Conservation (phyloP, 2,797 vertebrate genomes). For the Xenops minutus region DNA sequence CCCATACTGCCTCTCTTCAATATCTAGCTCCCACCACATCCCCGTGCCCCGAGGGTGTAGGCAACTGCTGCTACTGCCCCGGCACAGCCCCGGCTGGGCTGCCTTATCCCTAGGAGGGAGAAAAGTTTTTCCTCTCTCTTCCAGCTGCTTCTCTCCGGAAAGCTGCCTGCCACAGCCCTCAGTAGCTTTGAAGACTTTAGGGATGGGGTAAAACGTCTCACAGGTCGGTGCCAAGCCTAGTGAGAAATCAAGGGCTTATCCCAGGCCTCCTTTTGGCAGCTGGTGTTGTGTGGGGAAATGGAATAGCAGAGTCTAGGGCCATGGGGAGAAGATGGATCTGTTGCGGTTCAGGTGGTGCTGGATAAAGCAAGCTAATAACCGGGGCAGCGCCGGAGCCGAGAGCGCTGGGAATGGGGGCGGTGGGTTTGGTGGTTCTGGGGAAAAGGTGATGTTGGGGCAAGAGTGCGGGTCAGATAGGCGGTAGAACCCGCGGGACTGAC, state of each 20-base stretch:
- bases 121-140: background rate
- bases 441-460: background rate
- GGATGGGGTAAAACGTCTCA: accelerated
- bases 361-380: accelerated
- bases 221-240: accelerated
- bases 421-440: no score
- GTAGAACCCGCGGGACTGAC: background rate
- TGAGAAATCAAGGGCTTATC: background rate
- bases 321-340: background rate
- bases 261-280: background rate
- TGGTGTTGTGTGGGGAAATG: accelerated
- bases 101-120: background rate
- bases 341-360: accelerated
- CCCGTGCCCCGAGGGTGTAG: accelerated
- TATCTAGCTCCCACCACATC: background rate
- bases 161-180: accelerated
- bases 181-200: background rate
- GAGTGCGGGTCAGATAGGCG: no score
- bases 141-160: accelerated
- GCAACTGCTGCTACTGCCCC: accelerated
- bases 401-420: background rate
- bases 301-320: accelerated
- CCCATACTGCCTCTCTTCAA: accelerated
- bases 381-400: background rate
- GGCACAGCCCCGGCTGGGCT: accelerated